These are phyloP conservation scores for Heliconius erato DNA, from an alignment of 2,888 invertebrate species.

Conservation along the genomic window DNA sequence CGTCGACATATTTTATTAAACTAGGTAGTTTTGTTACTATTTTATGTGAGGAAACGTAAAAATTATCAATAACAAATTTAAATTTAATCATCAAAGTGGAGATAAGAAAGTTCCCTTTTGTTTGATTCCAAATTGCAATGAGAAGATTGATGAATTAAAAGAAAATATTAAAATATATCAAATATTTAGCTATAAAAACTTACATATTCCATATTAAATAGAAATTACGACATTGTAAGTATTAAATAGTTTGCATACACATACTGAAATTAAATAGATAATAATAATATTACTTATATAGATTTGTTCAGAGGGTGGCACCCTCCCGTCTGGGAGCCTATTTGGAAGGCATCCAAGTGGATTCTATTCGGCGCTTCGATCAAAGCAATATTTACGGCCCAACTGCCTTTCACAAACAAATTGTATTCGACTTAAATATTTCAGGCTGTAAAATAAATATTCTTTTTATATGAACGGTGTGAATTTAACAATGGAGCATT, in stretches of 20 bases:
- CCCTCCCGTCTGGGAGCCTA: constrained; percentile 43
- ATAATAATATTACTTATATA: constrained; percentile 25
- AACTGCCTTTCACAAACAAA: constrained; percentile 47
- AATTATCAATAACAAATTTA: too few relatives aligned
- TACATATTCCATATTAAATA: neutral
- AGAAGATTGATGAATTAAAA: neutral
- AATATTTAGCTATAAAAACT: neutral
- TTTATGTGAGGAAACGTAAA: too few relatives aligned
- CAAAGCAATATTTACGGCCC: constrained; percentile 52
- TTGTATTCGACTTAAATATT: constrained; percentile 40
- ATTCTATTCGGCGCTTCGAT: constrained; percentile 54
- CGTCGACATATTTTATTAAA: too few relatives aligned
- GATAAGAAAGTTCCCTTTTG: too few relatives aligned
- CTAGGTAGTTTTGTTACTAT: too few relatives aligned
- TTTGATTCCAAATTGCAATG: too few relatives aligned
- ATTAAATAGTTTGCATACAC: constrained; percentile 8
- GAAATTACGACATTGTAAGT: neutral
- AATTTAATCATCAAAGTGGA: too few relatives aligned
- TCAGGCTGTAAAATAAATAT: constrained; percentile 29
- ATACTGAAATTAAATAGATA: constrained; percentile 16
- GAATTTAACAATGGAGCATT: constrained; percentile 5
- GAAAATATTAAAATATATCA: neutral
- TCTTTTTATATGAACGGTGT: constrained; percentile 22
- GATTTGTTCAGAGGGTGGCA: constrained; percentile 28
- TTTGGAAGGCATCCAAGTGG: constrained; percentile 54